Base-by-base conservation (phyloP, 2,888 invertebrate species). In the Agrenia bidenticulata region DNA sequence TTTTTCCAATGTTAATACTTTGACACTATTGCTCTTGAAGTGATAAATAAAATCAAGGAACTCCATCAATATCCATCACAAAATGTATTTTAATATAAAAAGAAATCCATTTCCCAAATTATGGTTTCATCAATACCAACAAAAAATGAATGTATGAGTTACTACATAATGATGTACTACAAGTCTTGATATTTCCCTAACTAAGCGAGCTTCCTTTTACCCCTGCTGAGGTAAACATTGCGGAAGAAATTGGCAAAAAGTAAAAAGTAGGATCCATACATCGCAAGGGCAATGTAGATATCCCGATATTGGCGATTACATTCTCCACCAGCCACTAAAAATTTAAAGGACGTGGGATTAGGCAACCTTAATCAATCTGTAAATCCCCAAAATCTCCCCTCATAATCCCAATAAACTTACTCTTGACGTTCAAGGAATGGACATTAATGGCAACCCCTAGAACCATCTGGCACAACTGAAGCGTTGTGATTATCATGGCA, bases 211-310 rank as follows among this genome's bases (percentile, higher is more conserved):
- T 45, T 45, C 45, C n/a, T 45, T 19, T 45, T 45, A 5, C 42
- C 27, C 13, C 53, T 69, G 19, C 61, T 64, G 32, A 70, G 49
- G 61, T 70, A 70, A 19, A 63, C 66, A n/a, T 61, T 59, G 15
- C 64, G 21, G 66, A 73, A 73, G 45, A 73, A 73, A 54, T 70
- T 66, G 49, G 69, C 69, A 17, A 73, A 73, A 21, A 73, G 50
- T 32, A 69, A 41, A 39, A 71, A 67, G 50, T 73, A 73, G 1
- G 69, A 66, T 5, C 55, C 63, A 53, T 73, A 73, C 73, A 73
- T 73, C 19, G 56, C 60, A 5, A 73, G 64, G 1, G 73, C 73
- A 7, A 69, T 59, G 50, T 64, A 57, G 37, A 73, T 70, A 24
- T 70, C 70, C 42, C 70, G 55, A 21, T 65, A 62, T 63, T 70